Evolutionary conservation across 2,113 vertebrate genomes (phyloP).

Genomic region (Perca fluviatilis): DNA sequence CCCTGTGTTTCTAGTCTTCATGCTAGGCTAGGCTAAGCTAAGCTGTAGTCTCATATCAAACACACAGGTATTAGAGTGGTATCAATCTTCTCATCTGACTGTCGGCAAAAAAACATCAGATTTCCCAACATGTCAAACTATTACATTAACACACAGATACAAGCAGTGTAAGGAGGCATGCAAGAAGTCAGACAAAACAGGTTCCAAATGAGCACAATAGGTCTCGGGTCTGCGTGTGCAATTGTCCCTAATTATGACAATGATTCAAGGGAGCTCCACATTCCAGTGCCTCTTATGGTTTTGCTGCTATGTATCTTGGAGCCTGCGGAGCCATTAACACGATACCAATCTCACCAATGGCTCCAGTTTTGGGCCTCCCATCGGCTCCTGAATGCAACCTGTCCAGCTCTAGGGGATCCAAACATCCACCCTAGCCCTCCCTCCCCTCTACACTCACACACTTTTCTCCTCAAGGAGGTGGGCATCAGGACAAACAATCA

Average conservation of each 20-base stretch:
- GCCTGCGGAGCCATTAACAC: constrained; percentile 84
- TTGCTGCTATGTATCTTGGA: constrained; percentile 80
- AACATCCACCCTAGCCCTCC: constrained; percentile 49
- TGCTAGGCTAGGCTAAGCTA: neutral
- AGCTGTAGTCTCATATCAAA: neutral
- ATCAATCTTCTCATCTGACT: constrained; percentile 10
- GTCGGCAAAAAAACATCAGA: neutral
- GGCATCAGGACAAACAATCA: constrained; percentile 80
- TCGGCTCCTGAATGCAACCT: constrained; percentile 78
- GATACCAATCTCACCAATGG: constrained; percentile 87
- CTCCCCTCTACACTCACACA: constrained; percentile 35
- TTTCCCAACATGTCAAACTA: constrained; percentile 18
- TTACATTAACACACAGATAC: constrained; percentile 23
- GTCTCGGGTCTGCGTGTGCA: constrained; percentile 70
- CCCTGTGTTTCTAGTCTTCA: neutral
- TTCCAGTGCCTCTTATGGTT: constrained; percentile 84
- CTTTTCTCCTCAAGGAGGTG: constrained; percentile 60
- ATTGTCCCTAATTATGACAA: constrained; percentile 84
- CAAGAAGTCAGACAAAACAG: constrained; percentile 59
- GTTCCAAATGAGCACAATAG: constrained; percentile 69
- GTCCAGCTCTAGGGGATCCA: constrained; percentile 69
- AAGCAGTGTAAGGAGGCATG: constrained; percentile 19
- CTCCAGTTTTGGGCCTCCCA: constrained; percentile 84
- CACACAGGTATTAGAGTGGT: neutral
- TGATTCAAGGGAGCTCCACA: constrained; percentile 80